Evolutionary conservation across 53 echinoderm and acorn worm species (phyloP).

Genomic region (Mesocentrotus franciscanus): DNA sequence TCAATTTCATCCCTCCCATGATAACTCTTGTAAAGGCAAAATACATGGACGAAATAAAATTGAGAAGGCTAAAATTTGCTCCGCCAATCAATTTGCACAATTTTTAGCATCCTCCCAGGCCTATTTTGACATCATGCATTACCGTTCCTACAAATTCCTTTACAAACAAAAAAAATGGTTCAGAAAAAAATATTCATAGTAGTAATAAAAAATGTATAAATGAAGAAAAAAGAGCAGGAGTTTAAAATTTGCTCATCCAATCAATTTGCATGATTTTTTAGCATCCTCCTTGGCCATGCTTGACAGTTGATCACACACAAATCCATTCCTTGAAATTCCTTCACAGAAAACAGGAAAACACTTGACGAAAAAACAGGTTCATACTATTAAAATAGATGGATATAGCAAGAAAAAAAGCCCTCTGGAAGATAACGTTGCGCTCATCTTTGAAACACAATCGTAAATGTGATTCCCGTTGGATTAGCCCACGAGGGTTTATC

Average conservation of each 20-base stretch:
- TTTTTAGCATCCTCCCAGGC: background rate
- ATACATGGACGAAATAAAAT: too few relatives aligned
- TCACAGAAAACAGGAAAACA: too few relatives aligned
- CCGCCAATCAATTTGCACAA: background rate
- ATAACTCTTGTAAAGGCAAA: background rate
- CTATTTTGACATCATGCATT: background rate
- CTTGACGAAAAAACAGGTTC: background rate
- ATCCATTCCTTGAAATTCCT: too few relatives aligned
- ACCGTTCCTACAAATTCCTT: background rate
- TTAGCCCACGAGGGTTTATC: background rate
- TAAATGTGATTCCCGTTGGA: constrained; percentile 31
- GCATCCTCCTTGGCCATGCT: too few relatives aligned
- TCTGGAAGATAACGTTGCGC: background rate
- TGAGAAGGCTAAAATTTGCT: background rate
- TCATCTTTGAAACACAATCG: constrained; percentile 58
- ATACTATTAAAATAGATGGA: background rate
- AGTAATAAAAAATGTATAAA: too few relatives aligned
- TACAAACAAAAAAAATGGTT: background rate
- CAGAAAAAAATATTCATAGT: background rate
- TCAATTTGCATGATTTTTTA: too few relatives aligned
- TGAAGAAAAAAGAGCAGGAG: background rate
- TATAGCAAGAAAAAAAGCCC: background rate
- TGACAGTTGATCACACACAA: too few relatives aligned
- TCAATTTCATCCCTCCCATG: background rate
- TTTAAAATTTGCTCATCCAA: background rate